Evolutionary conservation across 2,113 vertebrate genomes (phyloP).

Genomic region (Deroptyus accipitrinus): DNA sequence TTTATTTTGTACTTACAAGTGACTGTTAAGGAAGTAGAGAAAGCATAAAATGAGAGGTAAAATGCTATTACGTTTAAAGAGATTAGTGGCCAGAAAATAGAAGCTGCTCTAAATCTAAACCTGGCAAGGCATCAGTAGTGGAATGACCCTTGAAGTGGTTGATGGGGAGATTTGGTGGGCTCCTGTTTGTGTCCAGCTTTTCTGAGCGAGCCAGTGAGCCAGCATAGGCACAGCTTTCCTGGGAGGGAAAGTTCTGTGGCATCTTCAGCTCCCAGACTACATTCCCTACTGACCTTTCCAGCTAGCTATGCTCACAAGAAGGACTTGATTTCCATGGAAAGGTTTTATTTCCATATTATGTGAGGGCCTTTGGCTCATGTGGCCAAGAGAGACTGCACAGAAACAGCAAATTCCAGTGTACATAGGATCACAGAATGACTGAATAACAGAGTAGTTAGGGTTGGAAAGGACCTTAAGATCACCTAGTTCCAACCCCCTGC

Average conservation of each 20-base stretch:
- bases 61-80: neutral
- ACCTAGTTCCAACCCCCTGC: too few species aligned
- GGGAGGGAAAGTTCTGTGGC: neutral
- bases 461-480: too few species aligned
- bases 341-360: neutral
- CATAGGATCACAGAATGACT: neutral
- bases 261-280: neutral
- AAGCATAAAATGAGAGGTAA: neutral
- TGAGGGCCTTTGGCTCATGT: neutral
- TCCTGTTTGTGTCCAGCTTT: neutral
- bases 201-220: neutral
- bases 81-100: neutral
- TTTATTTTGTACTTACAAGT: neutral
- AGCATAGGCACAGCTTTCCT: neutral
- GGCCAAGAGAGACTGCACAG: neutral
- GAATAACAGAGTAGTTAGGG: too few species aligned
- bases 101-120: neutral
- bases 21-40: neutral
- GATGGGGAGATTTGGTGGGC: accelerated
- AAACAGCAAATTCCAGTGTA: neutral
- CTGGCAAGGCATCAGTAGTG: neutral
- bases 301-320: neutral
- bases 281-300: neutral
- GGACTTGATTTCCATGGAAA: neutral
- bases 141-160: neutral